phyloP scores from a whole-genome alignment of 2,797 vertebrate species.

The Liasis olivaceus region DNA sequence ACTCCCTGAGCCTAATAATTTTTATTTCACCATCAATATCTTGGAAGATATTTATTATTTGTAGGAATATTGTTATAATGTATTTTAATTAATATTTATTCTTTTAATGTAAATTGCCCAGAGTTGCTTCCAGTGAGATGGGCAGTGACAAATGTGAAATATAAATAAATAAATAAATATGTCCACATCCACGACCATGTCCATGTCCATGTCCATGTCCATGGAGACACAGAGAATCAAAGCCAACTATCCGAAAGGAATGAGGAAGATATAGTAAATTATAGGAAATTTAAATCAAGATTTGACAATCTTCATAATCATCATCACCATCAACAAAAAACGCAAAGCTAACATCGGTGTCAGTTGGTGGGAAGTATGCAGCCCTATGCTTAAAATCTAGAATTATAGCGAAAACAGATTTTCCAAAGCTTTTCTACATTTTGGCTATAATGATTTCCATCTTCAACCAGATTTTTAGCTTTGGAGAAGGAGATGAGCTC shows the following conservation, averaged over 20 bases:
- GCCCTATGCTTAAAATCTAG: background rate
- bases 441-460: constrained; percentile 41
- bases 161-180: too few relatives aligned
- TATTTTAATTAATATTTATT: too few relatives aligned
- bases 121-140: too few relatives aligned
- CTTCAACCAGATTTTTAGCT: constrained; percentile 33
- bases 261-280: background rate
- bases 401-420: constrained; percentile 38
- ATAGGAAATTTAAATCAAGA: background rate
- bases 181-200: background rate
- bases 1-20: too few relatives aligned
- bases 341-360: too few relatives aligned
- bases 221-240: background rate
- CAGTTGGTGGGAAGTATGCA: background rate
- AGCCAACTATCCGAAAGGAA: background rate
- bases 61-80: too few relatives aligned
- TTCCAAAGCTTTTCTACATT: constrained; percentile 4
- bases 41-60: too few relatives aligned
- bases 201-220: background rate
- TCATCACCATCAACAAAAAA: background rate
- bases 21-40: too few relatives aligned
- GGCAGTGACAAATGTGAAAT: too few relatives aligned
- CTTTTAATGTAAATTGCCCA: too few relatives aligned
- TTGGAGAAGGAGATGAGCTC: constrained; percentile 56
- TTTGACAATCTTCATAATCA: background rate